phyloP scores from a whole-genome alignment of 1,140 invertebrate species.

The Holotrichia oblita region DNA sequence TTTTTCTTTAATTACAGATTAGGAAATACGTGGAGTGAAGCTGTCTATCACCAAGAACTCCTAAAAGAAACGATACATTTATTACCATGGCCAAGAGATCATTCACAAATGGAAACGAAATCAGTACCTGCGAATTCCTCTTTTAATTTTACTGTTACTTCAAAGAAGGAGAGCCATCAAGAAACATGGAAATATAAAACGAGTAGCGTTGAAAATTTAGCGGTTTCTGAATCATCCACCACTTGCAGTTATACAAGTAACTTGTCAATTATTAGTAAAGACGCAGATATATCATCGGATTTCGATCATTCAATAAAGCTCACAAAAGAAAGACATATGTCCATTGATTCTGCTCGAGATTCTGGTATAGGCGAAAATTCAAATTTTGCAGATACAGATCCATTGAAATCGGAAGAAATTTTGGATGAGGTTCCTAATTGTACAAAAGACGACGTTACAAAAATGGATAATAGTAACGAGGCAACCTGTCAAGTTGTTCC shows the following conservation, averaged over 20 bases:
- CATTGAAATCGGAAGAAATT: conserved; percentile 49
- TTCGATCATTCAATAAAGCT: conserved; percentile 41
- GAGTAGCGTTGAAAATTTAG: conserved; percentile 11
- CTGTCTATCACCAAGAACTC: conserved; percentile 50
- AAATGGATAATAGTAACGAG: background rate
- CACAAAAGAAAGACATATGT: conserved; percentile 63
- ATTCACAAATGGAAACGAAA: background rate
- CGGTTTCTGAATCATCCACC: background rate
- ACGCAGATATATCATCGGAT: conserved; percentile 19
- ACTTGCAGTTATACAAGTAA: background rate
- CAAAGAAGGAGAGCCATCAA: background rate
- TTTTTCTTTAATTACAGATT: conserved; percentile 52
- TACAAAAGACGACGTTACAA: conserved; percentile 46
- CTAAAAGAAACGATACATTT: conserved; percentile 54
- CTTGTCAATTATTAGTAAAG: conserved; percentile 13
- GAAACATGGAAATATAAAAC: conserved; percentile 8
- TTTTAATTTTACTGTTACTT: background rate
- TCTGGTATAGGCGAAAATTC: conserved; percentile 67
- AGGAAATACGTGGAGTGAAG: conserved; percentile 56
- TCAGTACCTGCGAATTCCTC: background rate
- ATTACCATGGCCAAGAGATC: conserved; percentile 45
- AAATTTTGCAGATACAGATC: conserved; percentile 57
- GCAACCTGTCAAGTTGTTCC: conserved; percentile 17
- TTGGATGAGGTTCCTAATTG: conserved; percentile 54
- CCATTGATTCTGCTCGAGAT: conserved; percentile 66